Base-by-base conservation (phyloP, 2,113 vertebrate species). In the Tragelaphus strepsiceros region DNA sequence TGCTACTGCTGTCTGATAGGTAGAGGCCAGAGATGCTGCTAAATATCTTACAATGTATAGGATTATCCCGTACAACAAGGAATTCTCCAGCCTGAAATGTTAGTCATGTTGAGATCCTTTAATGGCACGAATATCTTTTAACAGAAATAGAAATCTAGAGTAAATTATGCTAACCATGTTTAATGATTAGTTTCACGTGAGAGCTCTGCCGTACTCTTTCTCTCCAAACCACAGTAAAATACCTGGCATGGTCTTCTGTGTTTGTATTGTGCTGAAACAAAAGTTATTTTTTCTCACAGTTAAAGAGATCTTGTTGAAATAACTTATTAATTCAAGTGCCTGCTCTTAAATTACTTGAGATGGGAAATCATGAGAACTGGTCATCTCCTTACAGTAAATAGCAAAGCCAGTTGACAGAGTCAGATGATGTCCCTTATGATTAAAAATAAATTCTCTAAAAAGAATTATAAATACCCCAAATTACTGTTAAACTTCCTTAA, bases 291-390 rank as follows among this genome's bases (percentile, higher is more conserved):
- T 43, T 8, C 3, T 30, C 19, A 39, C 51, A 53, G 19, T 82
- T 86, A 81, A 94, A 83, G 94, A 7, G 43, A 32, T 93, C 61
- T 87, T 94, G 5, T 61, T 91, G 84, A 64, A 92, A 81, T 61
- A 93, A 93, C 21, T 94, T 95, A 46, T 2, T 88, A 94, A 93
- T 96, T 96, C 54, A 82, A 58, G 16, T 84, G 67, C 5, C n/a
- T 82, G 32, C 26, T 86, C 13, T 96, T 97, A 81, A 46, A 80
- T 85, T 91, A 78, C 62, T 96, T 94, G 51, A 96, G 11, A 83
- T 92, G 53, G 13, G 30, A 49, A 93, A 35, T 94, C 6, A n/a
- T 32, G 51, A 96, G 21, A 24, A 56, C 84, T 28, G 81, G 28
- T 78, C 49, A 61, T 85, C 35, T 90, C 19, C 26, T n/a, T 92